Evolutionary conservation across 2,113 vertebrate species (phyloP), one percentile per base, ranked within the genome.

Genomic region (Ophthalmolycus amberensis): DNA sequence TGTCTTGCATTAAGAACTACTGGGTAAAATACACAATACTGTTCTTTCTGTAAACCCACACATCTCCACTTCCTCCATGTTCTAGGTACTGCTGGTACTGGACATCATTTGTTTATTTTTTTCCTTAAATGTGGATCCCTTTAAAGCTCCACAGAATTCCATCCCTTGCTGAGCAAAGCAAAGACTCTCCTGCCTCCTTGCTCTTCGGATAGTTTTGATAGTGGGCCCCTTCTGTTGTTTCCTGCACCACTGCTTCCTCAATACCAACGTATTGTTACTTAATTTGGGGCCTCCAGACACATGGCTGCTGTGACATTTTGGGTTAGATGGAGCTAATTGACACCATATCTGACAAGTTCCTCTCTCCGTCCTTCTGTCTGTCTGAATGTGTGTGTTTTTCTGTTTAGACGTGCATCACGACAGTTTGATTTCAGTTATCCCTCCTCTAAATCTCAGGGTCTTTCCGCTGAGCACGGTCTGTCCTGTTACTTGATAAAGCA

Each of bases 401-500:
- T 64, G 25, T 80, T 54, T 44, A 40, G 77, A 79, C 11, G 8
- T 71, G 37, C 9, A 32, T 72, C 69, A 14, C 16, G 2, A 71
- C 59, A 79, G 79, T 76, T 74, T 80, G 44, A 46, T 82, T 72
- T 65, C 71, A 68, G 78, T 70, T 72, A 71, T 80, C 62, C 68
- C 75, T 69, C 32, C 16, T 80, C 73, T 75, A 25, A 64, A 83
- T 89, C 71, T 77, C 18, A 0, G 12, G 11, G 54, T 80, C 87
- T 83, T 40, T 60, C 50, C 86, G 86, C 63, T 6, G 54, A 86
- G 80, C 78, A 73, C 54, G n/a, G 56, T 77, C 81, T 83, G 83
- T 88, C 71, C 84, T 90, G 65, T 93, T 83, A 89, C 85, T 93
- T 89, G 85, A 90, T 87, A 86, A 91, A 91, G 83, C 91, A 86